Conservation (phyloP, 2,888 invertebrate species). For the Gastrophysa polygoni region DNA sequence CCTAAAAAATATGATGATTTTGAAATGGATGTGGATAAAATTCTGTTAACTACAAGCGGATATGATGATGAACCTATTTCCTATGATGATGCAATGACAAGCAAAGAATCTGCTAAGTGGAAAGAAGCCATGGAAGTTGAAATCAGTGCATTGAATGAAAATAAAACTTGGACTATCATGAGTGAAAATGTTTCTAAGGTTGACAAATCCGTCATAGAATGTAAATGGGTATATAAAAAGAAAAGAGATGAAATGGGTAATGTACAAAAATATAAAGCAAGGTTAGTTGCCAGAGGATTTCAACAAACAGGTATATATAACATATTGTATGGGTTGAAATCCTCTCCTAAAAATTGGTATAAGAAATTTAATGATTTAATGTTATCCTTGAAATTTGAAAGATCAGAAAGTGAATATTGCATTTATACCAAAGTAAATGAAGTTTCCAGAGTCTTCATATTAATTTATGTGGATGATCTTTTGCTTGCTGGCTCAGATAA, state of each 20-base stretch:
- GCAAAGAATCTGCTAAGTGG: constrained; percentile 23
- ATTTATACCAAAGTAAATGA: neutral
- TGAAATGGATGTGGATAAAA: too few relatives aligned
- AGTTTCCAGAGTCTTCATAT: neutral
- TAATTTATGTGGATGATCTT: constrained; percentile 23
- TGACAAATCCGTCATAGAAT: constrained; percentile 14
- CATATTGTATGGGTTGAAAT: neutral
- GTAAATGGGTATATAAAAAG: constrained; percentile 25
- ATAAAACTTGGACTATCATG: constrained; percentile 26
- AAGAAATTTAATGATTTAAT: constrained; percentile 6
- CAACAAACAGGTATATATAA: neutral
- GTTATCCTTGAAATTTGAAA: neutral
- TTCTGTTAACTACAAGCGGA: too few relatives aligned
- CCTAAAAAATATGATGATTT: too few relatives aligned
- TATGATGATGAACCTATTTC: constrained; percentile 17
- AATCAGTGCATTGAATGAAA: constrained; percentile 20
- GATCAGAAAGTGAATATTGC: constrained; percentile 11
- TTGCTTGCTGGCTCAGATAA: constrained; percentile 14
- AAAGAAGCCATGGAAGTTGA: constrained; percentile 23
- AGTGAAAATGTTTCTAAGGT: constrained; percentile 3
- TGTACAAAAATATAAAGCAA: constrained; percentile 10
- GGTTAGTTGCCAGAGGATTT: constrained; percentile 15
- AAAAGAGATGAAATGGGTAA: constrained; percentile 1
- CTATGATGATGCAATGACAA: constrained; percentile 23
- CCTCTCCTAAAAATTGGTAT: neutral